Conservation (phyloP, 2,113 vertebrate species). For the Galemys pyrenaicus region DNA sequence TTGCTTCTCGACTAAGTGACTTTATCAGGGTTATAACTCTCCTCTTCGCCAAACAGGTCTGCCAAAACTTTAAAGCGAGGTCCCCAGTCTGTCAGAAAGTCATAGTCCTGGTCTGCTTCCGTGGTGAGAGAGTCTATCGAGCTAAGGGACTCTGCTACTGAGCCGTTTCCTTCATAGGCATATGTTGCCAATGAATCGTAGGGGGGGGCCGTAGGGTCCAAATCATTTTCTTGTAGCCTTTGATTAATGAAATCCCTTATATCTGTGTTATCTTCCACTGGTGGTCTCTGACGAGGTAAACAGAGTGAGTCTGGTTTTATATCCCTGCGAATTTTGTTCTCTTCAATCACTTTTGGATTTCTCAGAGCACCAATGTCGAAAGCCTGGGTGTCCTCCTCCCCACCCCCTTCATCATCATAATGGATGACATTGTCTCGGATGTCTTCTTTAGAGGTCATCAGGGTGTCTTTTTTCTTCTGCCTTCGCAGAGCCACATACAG, state of each 20-base stretch:
- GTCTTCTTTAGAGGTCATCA: constrained; percentile 99
- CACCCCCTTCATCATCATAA: constrained; percentile 98
- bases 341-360: constrained; percentile 96
- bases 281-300: constrained; percentile 82
- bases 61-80: constrained; percentile 97
- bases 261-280: constrained; percentile 91
- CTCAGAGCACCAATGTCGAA: constrained; percentile 98
- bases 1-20: constrained; percentile 82
- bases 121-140: constrained; percentile 92
- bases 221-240: constrained; percentile 93
- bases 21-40: constrained; percentile 87
- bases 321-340: constrained; percentile 94
- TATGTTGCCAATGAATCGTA: constrained; percentile 98
- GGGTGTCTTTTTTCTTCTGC: constrained; percentile 97
- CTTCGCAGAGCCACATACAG: constrained; percentile 94
- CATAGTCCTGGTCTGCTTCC: constrained; percentile 94
- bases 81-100: constrained; percentile 96
- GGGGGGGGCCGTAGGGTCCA: constrained; percentile 92
- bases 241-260: constrained; percentile 96
- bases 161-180: constrained; percentile 96
- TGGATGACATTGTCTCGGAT: constrained; percentile 98
- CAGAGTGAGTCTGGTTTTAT: constrained; percentile 92
- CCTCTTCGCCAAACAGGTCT: constrained; percentile 95
- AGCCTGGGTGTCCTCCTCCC: constrained; percentile 98
- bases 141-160: constrained; percentile 95